Percentiles rank a stretch among this genome's conserved stretches.
phyloP scores from a whole-genome alignment of 2,113 vertebrate genomes.

The Indicator maculatus region DNA sequence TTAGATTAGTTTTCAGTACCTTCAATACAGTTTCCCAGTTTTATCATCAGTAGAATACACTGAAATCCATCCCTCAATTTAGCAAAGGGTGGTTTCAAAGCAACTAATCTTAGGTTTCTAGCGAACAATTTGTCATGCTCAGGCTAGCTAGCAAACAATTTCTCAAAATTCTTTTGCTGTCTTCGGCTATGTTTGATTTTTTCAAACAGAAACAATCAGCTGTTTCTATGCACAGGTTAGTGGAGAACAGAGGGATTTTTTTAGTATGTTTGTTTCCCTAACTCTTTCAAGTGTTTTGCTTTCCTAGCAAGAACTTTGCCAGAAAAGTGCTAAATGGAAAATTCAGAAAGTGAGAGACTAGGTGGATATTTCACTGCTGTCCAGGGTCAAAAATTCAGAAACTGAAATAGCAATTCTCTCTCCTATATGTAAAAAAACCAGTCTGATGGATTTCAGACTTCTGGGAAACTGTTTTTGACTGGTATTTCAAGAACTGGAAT shows the following conservation, averaged over 20 bases:
- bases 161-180: neutral
- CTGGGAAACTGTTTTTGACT: neutral
- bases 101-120: neutral
- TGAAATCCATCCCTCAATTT: neutral
- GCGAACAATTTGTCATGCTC: neutral
- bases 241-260: rapidly evolving
- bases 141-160: neutral
- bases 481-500: neutral
- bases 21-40: neutral
- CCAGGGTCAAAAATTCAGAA: neutral
- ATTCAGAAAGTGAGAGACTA: neutral
- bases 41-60: neutral
- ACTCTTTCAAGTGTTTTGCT: neutral
- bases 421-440: neutral
- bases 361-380: neutral
- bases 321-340: neutral
- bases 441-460: neutral
- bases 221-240: neutral
- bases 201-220: neutral
- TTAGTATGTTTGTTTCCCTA: neutral
- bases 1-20: neutral
- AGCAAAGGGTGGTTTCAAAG: neutral
- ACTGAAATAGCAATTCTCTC: neutral
- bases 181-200: neutral
- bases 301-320: neutral